phyloP scores from a whole-genome alignment of 2,888 invertebrate genomes.

The Trachelus tabidus region DNA sequence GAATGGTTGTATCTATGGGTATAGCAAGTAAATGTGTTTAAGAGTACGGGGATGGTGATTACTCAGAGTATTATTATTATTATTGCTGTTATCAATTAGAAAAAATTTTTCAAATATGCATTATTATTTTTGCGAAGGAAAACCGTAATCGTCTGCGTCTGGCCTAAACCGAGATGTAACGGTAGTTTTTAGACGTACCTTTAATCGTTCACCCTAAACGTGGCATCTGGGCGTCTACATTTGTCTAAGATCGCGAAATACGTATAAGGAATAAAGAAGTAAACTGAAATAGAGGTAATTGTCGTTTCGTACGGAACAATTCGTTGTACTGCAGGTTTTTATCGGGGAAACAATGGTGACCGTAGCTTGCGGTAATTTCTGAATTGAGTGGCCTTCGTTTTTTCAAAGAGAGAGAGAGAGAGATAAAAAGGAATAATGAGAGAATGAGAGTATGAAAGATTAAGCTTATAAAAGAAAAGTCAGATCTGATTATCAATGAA shows the following conservation, averaged over 20 bases:
- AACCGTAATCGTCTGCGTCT: conserved; percentile 33
- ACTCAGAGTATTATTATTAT: not conserved
- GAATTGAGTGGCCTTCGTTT: conserved; percentile 53
- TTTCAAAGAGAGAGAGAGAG: conserved; percentile 5
- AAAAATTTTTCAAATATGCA: not conserved
- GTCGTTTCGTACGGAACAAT: not conserved
- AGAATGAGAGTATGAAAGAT: not conserved
- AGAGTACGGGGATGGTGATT: not conserved
- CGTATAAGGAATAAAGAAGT: not conserved
- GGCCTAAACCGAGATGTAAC: conserved; percentile 36
- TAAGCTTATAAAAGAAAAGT: not conserved
- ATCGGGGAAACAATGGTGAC: conserved; percentile 22
- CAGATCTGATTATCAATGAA: not conserved
- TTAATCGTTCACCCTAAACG: not conserved
- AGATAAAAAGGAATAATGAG: not conserved
- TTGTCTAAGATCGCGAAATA: not conserved
- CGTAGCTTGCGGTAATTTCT: conserved; percentile 43
- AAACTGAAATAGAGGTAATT: not conserved
- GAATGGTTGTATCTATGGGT: not conserved
- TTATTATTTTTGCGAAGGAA: not conserved
- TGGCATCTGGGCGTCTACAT: not conserved
- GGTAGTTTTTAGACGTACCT: not conserved
- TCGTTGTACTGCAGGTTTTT: conserved; percentile 10
- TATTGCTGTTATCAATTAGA: not conserved
- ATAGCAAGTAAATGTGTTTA: not conserved